Conservation (phyloP, 2,797 vertebrate species). For the Ficedula albicollis region DNA sequence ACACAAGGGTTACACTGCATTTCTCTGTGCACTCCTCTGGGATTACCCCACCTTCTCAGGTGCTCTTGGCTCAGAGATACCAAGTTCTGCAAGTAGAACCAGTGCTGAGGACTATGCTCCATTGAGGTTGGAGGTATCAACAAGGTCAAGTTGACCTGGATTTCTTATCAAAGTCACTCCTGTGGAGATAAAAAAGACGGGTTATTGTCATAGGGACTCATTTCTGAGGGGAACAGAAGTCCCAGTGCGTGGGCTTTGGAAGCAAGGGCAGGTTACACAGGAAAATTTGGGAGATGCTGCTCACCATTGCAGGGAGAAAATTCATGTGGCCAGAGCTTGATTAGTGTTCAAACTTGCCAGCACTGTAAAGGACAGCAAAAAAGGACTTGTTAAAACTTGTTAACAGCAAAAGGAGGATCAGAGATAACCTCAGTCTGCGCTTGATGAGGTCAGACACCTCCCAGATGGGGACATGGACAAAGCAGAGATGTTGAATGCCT, state of each 20-base stretch:
- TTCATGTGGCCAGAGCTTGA: neutral
- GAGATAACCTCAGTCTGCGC: rapidly evolving
- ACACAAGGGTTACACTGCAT: neutral
- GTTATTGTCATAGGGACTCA: neutral
- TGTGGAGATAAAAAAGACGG: neutral
- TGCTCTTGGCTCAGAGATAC: neutral
- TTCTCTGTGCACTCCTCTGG: neutral
- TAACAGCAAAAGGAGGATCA: neutral
- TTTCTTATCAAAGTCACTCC: neutral
- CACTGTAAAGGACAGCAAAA: neutral
- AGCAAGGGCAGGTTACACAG: neutral
- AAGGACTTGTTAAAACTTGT: neutral
- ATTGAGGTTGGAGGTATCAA: neutral
- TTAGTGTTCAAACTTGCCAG: neutral
- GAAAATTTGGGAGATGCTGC: neutral
- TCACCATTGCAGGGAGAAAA: neutral
- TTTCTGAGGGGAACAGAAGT: neutral
- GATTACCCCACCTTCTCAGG: too few species aligned
- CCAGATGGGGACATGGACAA: neutral
- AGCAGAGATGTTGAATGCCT: neutral
- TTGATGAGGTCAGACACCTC: neutral
- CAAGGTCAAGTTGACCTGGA: neutral
- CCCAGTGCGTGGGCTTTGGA: neutral
- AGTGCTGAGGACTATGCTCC: neutral
- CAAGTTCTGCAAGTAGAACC: neutral